phyloP scores from a whole-genome alignment of 2,797 vertebrate genomes.

The Discoglossus pictus region DNA sequence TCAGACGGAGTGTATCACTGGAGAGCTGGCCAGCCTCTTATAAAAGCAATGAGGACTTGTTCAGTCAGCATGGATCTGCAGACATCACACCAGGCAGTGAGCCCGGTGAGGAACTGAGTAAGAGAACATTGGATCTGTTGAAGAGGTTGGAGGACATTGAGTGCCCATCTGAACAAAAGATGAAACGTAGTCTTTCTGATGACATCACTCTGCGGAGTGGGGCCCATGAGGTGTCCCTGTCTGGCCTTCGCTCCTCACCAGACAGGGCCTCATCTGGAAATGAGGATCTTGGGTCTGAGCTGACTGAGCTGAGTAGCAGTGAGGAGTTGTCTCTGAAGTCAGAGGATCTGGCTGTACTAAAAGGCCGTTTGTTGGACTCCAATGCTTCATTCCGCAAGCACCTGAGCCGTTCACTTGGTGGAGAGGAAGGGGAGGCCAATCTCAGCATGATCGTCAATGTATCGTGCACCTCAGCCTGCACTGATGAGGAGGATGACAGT shows the following conservation, averaged over 20 bases:
- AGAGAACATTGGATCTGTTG: slow-evolving; percentile 92
- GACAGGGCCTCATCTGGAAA: slow-evolving; percentile 81
- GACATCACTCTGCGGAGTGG: slow-evolving; percentile 85
- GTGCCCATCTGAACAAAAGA: slow-evolving; percentile 81
- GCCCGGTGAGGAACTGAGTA: slow-evolving; percentile 88
- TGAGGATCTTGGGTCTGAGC: slow-evolving; percentile 85
- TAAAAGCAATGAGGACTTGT: slow-evolving; percentile 76
- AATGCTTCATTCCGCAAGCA: slow-evolving; percentile 81
- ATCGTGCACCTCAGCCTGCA: slow-evolving; percentile 92
- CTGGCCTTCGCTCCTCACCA: slow-evolving; percentile 70
- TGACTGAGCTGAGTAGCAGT: slow-evolving; percentile 90
- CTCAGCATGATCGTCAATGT: slow-evolving; percentile 97
- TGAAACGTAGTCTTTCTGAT: slow-evolving; percentile 92
- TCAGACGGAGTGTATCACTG: slow-evolving; percentile 86
- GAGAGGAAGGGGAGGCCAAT: slow-evolving; percentile 87
- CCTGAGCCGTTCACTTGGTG: slow-evolving; percentile 72
- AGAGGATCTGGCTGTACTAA: slow-evolving; percentile 82
- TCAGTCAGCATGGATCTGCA: slow-evolving; percentile 77
- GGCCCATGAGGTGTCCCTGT: slow-evolving; percentile 74
- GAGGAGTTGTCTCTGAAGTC: slow-evolving; percentile 91
- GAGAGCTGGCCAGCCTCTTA: slow-evolving; percentile 85
- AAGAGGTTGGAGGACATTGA: slow-evolving; percentile 94
- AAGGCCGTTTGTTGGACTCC: slow-evolving; percentile 72
- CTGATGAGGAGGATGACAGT: slow-evolving; percentile 94
- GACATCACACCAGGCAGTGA: slow-evolving; percentile 75